A percentile compares a stretch with the other conserved stretches of the same genome.
Evolutionary conservation across 2,888 invertebrate genomes (phyloP).

Genomic region (Dolichomitus sp.): DNA sequence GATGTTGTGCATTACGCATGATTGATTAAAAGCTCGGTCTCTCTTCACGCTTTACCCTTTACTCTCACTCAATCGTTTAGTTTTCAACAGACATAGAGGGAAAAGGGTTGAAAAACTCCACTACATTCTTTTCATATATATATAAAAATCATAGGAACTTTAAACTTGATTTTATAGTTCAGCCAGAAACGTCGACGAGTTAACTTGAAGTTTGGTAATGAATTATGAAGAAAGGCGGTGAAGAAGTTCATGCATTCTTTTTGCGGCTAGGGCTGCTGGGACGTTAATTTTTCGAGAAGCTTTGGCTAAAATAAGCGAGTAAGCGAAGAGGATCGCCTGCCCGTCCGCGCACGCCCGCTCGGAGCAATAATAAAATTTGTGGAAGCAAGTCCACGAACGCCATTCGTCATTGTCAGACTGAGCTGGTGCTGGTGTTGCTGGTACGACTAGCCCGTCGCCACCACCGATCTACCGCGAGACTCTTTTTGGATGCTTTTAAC

Average conservation of each 20-base stretch:
- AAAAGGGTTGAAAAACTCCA: neutral
- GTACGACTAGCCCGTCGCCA: conserved; percentile 27
- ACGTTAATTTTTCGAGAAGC: conserved; percentile 56
- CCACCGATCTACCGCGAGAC: conserved; percentile 61
- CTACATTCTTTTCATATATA: neutral
- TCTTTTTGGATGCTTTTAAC: conserved; percentile 81
- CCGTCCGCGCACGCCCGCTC: conserved; percentile 69
- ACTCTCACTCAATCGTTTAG: neutral
- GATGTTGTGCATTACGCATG: conserved; percentile 10
- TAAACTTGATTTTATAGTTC: conserved; percentile 40
- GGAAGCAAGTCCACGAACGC: conserved; percentile 74
- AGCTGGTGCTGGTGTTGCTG: conserved; percentile 32
- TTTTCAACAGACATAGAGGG: neutral
- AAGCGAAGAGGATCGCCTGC: conserved; percentile 45
- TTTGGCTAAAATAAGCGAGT: conserved; percentile 54
- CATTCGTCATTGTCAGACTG: conserved; percentile 82
- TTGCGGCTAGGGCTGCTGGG: conserved; percentile 21
- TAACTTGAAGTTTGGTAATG: conserved; percentile 50
- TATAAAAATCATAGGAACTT: conserved; percentile 28
- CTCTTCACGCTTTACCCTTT: neutral
- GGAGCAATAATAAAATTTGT: conserved; percentile 81
- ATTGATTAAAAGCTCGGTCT: conserved; percentile 4
- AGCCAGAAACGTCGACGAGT: conserved; percentile 29
- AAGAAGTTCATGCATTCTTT: neutral
- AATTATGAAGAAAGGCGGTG: conserved; percentile 32